phyloP scores from a whole-genome alignment of 2,113 vertebrate species.

The Pavo muticus region DNA sequence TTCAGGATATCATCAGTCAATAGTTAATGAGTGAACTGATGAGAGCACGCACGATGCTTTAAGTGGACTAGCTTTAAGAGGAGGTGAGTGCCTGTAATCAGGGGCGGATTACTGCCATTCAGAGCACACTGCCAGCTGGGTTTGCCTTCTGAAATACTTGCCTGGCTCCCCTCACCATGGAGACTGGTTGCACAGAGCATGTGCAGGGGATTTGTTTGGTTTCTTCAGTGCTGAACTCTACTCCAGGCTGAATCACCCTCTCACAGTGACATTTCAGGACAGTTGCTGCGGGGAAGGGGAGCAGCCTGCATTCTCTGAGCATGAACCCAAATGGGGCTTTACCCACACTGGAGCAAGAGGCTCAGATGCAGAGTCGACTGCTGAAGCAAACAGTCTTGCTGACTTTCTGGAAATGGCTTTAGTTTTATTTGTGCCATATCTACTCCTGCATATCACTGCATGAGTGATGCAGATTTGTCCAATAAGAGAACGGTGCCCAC shows the following conservation, averaged over 20 bases:
- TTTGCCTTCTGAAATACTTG: slow-evolving; percentile 48
- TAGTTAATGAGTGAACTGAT: slow-evolving; percentile 72
- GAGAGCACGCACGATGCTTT: slow-evolving; percentile 48
- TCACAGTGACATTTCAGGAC: neutral
- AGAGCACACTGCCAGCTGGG: slow-evolving; percentile 55
- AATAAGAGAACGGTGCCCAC: neutral
- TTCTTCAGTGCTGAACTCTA: neutral
- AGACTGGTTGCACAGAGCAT: neutral
- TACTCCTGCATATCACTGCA: neutral
- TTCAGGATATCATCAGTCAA: slow-evolving; percentile 74
- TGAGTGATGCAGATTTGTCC: neutral
- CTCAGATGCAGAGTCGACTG: neutral
- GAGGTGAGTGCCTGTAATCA: slow-evolving; percentile 70
- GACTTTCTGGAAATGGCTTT: neutral
- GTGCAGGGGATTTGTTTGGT: neutral
- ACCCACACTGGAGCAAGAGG: neutral
- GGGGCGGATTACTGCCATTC: slow-evolving; percentile 65
- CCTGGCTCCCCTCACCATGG: slow-evolving; percentile 53
- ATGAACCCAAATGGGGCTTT: neutral
- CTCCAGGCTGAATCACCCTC: neutral
- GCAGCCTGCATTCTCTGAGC: neutral
- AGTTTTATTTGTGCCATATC: neutral
- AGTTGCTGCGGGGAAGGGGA: neutral
- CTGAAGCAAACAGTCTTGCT: neutral
- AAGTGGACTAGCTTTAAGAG: slow-evolving; percentile 66